Evolutionary conservation across 2,888 invertebrate species (phyloP).

Genomic region (Toxonevra muliebris): DNA sequence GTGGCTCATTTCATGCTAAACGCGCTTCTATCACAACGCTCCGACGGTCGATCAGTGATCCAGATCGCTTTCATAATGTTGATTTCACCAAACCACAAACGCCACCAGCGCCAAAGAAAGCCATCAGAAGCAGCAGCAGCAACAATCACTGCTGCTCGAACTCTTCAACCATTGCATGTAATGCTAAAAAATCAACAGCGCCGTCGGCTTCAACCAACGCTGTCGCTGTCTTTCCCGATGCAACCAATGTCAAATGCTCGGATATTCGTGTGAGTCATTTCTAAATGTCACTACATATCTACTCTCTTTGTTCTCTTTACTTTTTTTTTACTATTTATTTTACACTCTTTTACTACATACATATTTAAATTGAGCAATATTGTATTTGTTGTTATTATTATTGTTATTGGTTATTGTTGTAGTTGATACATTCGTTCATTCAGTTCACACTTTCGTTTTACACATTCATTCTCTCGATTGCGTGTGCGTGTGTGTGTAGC

Average conservation of each 20-base stretch:
- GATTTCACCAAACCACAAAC: slow-evolving; percentile 47
- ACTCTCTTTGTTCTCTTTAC: not conserved
- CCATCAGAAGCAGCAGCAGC: not conserved
- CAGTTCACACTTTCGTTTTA: not conserved
- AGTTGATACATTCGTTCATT: too few relatives aligned
- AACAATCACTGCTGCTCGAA: not conserved
- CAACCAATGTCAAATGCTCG: slow-evolving; percentile 47
- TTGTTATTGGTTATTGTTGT: not conserved
- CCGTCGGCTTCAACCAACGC: slow-evolving; percentile 19
- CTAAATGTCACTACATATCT: slow-evolving; percentile 39
- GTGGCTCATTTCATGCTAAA: slow-evolving; percentile 60
- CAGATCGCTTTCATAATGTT: slow-evolving; percentile 55
- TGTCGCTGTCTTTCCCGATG: slow-evolving; percentile 41
- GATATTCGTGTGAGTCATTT: slow-evolving; percentile 63
- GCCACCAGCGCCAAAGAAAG: slow-evolving; percentile 9
- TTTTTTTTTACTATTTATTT: not conserved
- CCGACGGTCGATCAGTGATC: slow-evolving; percentile 62
- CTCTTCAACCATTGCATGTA: not conserved
- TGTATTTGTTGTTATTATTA: not conserved
- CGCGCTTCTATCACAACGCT: slow-evolving; percentile 59
- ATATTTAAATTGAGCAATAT: not conserved
- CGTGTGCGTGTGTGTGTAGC: not conserved
- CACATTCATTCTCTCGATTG: too few relatives aligned
- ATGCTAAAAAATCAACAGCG: not conserved
- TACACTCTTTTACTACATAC: not conserved